phyloP scores from a whole-genome alignment of 2,113 vertebrate genomes.

The Orycteropus afer region DNA sequence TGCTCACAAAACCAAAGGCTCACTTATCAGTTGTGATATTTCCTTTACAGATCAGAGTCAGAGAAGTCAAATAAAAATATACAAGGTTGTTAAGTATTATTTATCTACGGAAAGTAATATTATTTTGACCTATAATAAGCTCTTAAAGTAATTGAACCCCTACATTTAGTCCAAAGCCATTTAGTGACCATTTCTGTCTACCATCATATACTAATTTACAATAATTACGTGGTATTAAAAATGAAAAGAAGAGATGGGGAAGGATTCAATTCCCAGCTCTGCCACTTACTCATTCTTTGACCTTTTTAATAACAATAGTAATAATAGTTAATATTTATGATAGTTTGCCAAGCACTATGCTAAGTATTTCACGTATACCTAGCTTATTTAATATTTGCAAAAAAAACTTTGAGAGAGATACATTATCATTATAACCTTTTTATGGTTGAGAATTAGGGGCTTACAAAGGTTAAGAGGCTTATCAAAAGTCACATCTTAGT shows the following conservation, averaged over 20 bases:
- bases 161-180: constrained; percentile 39
- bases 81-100: constrained; percentile 47
- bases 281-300: constrained; percentile 47
- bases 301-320: constrained; percentile 41
- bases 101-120: constrained; percentile 60
- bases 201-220: constrained; percentile 43
- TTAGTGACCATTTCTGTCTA: constrained; percentile 37
- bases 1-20: constrained; percentile 18
- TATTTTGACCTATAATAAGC: constrained; percentile 58
- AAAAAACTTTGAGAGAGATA: neutral
- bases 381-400: constrained; percentile 44
- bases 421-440: neutral
- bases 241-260: constrained; percentile 38
- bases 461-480: neutral
- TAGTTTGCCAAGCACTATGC: neutral
- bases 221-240: constrained; percentile 62
- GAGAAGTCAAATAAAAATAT: constrained; percentile 34
- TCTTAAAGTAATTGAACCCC: constrained; percentile 44
- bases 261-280: constrained; percentile 23
- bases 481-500: neutral
- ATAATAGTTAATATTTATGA: constrained; percentile 56
- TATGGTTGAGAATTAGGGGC: neutral
- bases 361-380: neutral
- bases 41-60: neutral
- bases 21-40: neutral